Percentiles rank a stretch among this genome's conserved stretches.
These are phyloP conservation scores for Acridotheres tristis DNA, from an alignment of 2,797 vertebrate species.

Conservation along the genomic window DNA sequence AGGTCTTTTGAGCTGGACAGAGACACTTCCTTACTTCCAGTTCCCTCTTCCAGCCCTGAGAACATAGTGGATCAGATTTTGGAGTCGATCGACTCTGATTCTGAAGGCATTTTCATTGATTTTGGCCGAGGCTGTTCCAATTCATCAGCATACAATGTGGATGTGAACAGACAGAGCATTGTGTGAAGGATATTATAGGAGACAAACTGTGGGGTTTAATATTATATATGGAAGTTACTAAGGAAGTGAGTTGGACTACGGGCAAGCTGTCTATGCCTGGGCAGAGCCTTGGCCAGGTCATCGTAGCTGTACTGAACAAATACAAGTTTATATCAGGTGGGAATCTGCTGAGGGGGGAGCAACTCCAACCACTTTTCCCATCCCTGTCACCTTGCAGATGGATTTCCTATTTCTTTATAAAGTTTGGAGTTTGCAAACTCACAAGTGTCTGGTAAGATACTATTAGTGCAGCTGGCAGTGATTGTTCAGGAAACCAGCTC, in stretches of 20 bases:
- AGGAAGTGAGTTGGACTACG: rapidly evolving
- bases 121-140: conserved; percentile 87
- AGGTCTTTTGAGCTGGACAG: conserved; percentile 60
- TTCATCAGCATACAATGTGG: conserved; percentile 77
- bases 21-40: conserved; percentile 79
- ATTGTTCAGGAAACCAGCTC: neutral
- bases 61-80: conserved; percentile 91
- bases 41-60: conserved; percentile 91
- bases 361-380: neutral
- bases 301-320: neutral
- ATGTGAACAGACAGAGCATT: conserved; percentile 86
- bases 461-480: neutral
- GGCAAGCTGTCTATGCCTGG: neutral
- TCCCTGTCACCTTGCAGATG: neutral
- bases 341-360: neutral
- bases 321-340: neutral
- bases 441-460: neutral
- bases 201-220: neutral
- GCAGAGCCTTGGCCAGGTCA: neutral
- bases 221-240: neutral
- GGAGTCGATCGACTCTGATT: conserved; percentile 91
- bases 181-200: conserved; percentile 74
- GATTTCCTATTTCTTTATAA: neutral
- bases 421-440: neutral
- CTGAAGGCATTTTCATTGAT: conserved; percentile 96